Evolutionary conservation across 2,888 invertebrate species (phyloP).

Genomic region (Alsophila aescularia): DNA sequence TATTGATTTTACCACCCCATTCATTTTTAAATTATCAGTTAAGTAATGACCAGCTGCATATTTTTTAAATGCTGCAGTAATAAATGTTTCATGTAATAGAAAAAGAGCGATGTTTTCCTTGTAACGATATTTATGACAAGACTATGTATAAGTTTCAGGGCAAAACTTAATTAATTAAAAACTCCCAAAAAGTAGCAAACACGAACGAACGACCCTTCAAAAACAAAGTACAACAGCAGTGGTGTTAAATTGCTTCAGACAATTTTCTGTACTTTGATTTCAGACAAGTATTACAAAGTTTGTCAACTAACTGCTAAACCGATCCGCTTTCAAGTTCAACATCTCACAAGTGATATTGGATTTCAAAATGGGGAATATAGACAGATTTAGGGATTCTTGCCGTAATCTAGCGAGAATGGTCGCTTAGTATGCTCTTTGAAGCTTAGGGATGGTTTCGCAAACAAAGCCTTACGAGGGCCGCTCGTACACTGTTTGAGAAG

Average conservation of each 20-base stretch:
- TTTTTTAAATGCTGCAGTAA: too few relatives aligned
- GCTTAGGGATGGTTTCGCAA: conserved; percentile 32
- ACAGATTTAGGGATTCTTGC: conserved; percentile 25
- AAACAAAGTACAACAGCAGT: conserved; percentile 9
- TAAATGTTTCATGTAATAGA: too few relatives aligned
- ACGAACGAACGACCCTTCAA: neutral
- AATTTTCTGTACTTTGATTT: conserved; percentile 18
- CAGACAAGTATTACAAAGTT: conserved; percentile 9
- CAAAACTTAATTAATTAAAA: neutral
- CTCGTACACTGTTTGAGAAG: conserved; percentile 31
- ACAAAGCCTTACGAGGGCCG: conserved; percentile 32
- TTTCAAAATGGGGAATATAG: conserved; percentile 28
- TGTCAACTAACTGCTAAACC: conserved; percentile 24
- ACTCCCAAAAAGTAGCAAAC: neutral
- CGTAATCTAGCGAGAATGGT: conserved; percentile 25
- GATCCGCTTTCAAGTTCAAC: conserved; percentile 23
- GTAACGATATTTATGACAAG: too few relatives aligned
- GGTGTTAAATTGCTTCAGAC: conserved; percentile 19
- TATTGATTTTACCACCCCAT: too few relatives aligned
- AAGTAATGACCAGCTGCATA: too few relatives aligned
- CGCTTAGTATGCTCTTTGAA: conserved; percentile 30
- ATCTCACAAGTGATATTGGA: conserved; percentile 19
- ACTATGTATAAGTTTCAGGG: too few relatives aligned
- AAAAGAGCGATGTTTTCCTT: too few relatives aligned
- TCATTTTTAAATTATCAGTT: too few relatives aligned